Percentiles rank a stretch among this genome's conserved stretches.
These are phyloP conservation scores for Allenopithecus nigroviridis DNA, from an alignment of 2,797 vertebrate genomes.

Conservation along the genomic window DNA sequence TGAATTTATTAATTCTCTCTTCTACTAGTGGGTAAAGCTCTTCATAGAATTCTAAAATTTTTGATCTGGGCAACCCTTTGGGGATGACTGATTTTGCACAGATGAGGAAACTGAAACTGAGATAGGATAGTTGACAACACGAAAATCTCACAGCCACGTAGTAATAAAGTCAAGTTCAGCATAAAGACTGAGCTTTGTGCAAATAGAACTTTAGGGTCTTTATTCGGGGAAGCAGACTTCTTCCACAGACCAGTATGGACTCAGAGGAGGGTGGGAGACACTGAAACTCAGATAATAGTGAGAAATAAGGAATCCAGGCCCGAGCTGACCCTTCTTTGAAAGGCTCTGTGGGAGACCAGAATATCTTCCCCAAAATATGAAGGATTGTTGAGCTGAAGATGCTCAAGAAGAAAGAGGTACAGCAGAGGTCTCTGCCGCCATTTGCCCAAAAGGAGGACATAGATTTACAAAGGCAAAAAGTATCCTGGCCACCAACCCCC, in stretches of 20 bases:
- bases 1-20: neutral
- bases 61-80: neutral
- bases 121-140: neutral
- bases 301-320: neutral
- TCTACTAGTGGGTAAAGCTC: neutral
- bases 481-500: neutral
- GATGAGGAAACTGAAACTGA: neutral
- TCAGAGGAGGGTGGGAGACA: neutral
- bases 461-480: neutral
- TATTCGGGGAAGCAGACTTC: neutral
- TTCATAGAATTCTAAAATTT: neutral
- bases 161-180: neutral
- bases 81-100: neutral
- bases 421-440: neutral
- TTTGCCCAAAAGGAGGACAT: neutral
- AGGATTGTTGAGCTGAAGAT: neutral
- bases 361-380: neutral
- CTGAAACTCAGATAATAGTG: neutral
- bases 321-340: neutral
- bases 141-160: neutral
- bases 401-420: neutral
- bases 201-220: neutral
- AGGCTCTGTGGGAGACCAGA: neutral
- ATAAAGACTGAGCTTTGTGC: neutral
- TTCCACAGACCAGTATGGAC: neutral